Percentiles rank a stretch among this genome's conserved stretches.
Evolutionary conservation across 2,113 vertebrate species (phyloP).

Genomic region (Oryctolagus cuniculus): DNA sequence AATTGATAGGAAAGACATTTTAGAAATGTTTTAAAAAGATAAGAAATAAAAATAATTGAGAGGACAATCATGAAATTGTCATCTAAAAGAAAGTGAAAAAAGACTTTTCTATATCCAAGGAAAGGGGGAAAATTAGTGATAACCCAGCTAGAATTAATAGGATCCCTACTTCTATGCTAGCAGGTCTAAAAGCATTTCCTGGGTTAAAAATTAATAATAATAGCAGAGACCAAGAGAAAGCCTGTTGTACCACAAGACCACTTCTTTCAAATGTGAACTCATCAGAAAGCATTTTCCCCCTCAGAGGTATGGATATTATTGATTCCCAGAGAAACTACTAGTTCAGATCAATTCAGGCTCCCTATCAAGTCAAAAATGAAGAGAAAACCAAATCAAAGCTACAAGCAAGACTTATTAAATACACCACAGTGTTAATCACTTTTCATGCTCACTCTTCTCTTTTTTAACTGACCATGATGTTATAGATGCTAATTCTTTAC

Average conservation of each 20-base stretch:
- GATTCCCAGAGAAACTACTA: background rate
- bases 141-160: background rate
- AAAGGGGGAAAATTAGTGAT: background rate
- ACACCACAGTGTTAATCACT: background rate
- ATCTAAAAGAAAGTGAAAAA: conserved; percentile 46
- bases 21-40: no score
- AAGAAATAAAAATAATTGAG: no score
- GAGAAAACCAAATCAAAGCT: background rate
- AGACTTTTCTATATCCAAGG: background rate
- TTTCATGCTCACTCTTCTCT: background rate
- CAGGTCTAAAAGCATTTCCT: background rate
- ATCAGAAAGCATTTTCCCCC: background rate
- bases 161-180: background rate
- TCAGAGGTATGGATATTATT: background rate
- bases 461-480: background rate
- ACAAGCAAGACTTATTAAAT: background rate
- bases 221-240: background rate
- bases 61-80: background rate
- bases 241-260: no score
- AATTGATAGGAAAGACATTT: no score
- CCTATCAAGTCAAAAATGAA: conserved; percentile 5
- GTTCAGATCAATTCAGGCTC: background rate
- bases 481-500: background rate
- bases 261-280: background rate
- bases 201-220: background rate